Base-by-base conservation (phyloP, 2,113 vertebrate species). In the Dascyllus trimaculatus region DNA sequence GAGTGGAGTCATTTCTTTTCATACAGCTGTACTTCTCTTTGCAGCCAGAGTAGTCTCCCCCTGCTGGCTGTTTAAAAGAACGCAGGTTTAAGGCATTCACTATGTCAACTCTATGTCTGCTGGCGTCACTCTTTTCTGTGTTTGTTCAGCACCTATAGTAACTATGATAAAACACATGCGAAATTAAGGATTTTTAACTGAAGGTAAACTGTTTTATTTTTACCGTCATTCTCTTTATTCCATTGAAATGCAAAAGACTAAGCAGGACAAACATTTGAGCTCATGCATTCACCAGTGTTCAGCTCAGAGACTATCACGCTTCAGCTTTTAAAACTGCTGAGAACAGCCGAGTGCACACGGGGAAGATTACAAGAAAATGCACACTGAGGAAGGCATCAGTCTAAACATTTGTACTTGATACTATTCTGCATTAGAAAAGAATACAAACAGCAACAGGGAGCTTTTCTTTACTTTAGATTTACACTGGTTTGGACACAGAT, bases 331-430 rank as follows among this genome's bases (percentile, higher is more conserved):
- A 58, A n/a, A 32, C 26, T 26, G 6, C 14, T 56, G 2, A 26
- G 49, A 51, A 51, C 4, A 21, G 24, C 10, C 9, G 14, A 14
- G 26, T 29, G 56, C 17, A 19, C 15, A 29, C 2, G 14, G 46
- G 9, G 25, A 11, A 4, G 18, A 56, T 32, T n/a, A 21, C 13
- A 38, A 68, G 54, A 35, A 7, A 61, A 57, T 35, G 43, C 48
- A 49, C 13, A 19, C 11, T 8, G 7, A 26, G 24, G 32, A 22
- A 35, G 4, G 25, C 15, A 57, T 26, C 29, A 38, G 15, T 70
- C 59, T 49, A 71, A 63, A 75, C 29, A 63, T 57, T 19, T 58
- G 40, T 22, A 29, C 56, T 54, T 25, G 26, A 26, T 63, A 11
- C 51, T 63, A 7, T 19, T 63, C 32, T 29, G 6, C 58, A 5